Percentiles rank a stretch among this genome's conserved stretches.
These are phyloP conservation scores for Paraescarpia echinospica DNA, from an alignment of 1,140 invertebrate species.

Conservation along the genomic window DNA sequence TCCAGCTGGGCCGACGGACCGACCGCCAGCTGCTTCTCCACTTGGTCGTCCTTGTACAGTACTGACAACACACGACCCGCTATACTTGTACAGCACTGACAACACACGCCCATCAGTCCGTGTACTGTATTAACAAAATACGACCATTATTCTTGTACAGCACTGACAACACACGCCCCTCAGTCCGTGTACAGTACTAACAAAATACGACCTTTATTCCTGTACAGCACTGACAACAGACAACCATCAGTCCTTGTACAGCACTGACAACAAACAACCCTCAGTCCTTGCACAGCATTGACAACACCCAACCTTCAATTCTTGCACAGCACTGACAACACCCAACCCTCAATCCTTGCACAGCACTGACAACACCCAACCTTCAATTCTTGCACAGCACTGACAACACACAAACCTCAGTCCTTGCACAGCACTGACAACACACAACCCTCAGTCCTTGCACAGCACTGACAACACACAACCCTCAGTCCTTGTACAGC, in stretches of 20 bases:
- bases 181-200: background rate
- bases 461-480: too few relatives aligned
- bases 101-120: background rate
- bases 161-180: background rate
- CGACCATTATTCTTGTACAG: background rate
- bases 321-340: too few relatives aligned
- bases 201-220: background rate
- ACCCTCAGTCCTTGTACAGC: too few relatives aligned
- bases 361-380: too few relatives aligned
- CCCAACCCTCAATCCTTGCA: too few relatives aligned
- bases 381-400: too few relatives aligned
- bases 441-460: too few relatives aligned
- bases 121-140: background rate
- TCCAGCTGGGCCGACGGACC: background rate
- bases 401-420: too few relatives aligned
- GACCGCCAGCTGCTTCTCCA: conserved; percentile 33
- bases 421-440: too few relatives aligned
- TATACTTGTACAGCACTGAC: background rate
- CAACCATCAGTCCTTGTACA: background rate
- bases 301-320: too few relatives aligned
- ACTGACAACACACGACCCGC: conserved; percentile 23
- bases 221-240: background rate
- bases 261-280: too few relatives aligned
- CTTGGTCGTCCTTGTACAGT: conserved; percentile 23
- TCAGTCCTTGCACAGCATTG: too few relatives aligned